These are phyloP conservation scores for Apis dorsata DNA, from an alignment of 1,140 invertebrate species.

Conservation along the genomic window DNA sequence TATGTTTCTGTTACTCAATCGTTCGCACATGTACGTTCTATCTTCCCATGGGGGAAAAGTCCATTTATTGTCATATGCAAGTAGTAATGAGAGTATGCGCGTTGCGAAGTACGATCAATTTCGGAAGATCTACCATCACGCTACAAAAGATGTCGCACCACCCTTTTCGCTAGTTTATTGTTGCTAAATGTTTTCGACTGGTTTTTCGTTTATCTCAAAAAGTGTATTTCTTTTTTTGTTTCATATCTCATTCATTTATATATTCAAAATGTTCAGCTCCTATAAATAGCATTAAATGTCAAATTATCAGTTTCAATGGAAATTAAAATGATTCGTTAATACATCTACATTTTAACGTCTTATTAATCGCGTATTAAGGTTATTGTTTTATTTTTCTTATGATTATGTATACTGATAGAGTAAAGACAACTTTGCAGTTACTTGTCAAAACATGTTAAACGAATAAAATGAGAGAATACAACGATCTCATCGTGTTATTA, in stretches of 20 bases:
- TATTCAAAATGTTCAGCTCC: background rate
- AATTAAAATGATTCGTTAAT: background rate
- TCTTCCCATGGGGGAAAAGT: constrained; percentile 43
- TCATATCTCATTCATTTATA: background rate
- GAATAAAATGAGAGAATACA: background rate
- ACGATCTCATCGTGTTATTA: no score
- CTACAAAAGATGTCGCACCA: constrained; percentile 62
- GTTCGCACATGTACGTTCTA: constrained; percentile 14
- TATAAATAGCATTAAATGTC: background rate
- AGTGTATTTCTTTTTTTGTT: background rate
- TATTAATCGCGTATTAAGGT: background rate
- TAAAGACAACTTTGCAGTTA: background rate
- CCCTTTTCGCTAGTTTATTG: constrained; percentile 53
- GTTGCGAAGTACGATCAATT: constrained; percentile 65
- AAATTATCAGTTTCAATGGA: constrained; percentile 13
- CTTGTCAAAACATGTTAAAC: background rate
- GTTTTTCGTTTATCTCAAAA: background rate
- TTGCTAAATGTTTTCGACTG: constrained; percentile 45
- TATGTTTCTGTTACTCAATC: background rate
- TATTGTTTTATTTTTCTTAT: background rate
- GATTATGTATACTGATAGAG: background rate
- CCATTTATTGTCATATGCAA: constrained; percentile 60
- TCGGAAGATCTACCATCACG: constrained; percentile 60
- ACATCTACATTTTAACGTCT: background rate
- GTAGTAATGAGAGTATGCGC: constrained; percentile 65